Evolutionary conservation across 1,140 invertebrate species (phyloP).

Genomic region (Berghia stephanieae): DNA sequence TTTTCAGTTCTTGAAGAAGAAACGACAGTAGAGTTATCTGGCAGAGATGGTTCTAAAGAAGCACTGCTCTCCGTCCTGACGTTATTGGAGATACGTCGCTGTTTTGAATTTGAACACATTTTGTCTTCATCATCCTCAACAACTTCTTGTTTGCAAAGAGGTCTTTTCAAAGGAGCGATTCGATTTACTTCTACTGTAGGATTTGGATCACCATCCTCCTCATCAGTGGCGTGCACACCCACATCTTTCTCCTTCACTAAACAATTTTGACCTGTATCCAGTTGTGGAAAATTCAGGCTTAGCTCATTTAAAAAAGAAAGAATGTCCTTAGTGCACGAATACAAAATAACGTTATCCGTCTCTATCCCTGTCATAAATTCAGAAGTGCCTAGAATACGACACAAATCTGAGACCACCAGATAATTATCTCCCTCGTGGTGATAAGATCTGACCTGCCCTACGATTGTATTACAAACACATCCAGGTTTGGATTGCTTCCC

Average conservation of each 20-base stretch:
- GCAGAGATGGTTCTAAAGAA: too few relatives aligned
- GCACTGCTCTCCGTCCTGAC: too few relatives aligned
- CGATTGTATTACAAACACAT: slow-evolving; percentile 9
- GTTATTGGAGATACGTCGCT: too few relatives aligned
- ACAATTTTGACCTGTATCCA: background rate
- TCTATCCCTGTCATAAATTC: background rate
- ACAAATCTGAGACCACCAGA: slow-evolving; percentile 17
- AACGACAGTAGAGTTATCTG: too few relatives aligned
- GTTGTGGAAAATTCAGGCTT: background rate
- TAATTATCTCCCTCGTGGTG: slow-evolving; percentile 15
- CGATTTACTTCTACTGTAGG: background rate
- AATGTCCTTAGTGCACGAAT: slow-evolving; percentile 14
- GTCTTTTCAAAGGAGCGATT: background rate
- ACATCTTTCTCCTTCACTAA: slow-evolving; percentile 22
- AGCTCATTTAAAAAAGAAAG: background rate
- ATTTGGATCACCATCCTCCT: background rate
- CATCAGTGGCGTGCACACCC: slow-evolving; percentile 1
- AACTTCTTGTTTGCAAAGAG: slow-evolving; percentile 8
- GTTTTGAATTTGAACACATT: too few relatives aligned
- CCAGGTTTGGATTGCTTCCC: background rate
- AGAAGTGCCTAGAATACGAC: background rate
- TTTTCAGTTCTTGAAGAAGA: too few relatives aligned
- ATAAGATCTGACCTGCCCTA: slow-evolving; percentile 15
- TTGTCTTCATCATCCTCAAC: too few relatives aligned
- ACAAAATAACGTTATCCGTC: slow-evolving; percentile 18